Evolutionary conservation across 2,888 invertebrate genomes (phyloP).

Genomic region (Oligia latruncula): DNA sequence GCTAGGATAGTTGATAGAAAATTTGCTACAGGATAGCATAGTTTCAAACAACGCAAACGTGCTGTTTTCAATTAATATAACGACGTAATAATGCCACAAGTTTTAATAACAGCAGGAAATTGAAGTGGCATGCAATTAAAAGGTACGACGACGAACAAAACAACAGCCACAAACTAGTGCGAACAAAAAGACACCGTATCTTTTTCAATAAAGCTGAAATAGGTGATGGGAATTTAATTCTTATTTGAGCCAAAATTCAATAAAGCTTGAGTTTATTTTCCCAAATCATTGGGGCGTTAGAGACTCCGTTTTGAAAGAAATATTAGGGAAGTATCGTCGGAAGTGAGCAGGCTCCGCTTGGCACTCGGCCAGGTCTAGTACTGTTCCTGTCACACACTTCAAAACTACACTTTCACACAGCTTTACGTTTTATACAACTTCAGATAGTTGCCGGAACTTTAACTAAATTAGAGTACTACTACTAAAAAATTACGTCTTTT

Average conservation of each 20-base stretch:
- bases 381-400: conserved; percentile 66
- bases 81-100: conserved; percentile 28
- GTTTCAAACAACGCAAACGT: conserved; percentile 25
- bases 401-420: conserved; percentile 52
- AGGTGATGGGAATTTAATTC: conserved; percentile 8
- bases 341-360: conserved; percentile 68
- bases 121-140: conserved; percentile 48
- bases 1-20: not conserved
- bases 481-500: conserved; percentile 14
- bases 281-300: conserved; percentile 61
- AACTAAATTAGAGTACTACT: conserved; percentile 39
- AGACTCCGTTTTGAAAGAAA: conserved; percentile 70
- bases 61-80: conserved; percentile 39
- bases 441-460: conserved; percentile 34
- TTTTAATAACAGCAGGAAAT: conserved; percentile 47
- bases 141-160: conserved; percentile 28
- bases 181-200: conserved; percentile 7
- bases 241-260: conserved; percentile 57
- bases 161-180: conserved; percentile 6
- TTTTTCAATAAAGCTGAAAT: conserved; percentile 10
- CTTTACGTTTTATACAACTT: conserved; percentile 43
- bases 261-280: conserved; percentile 67
- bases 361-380: conserved; percentile 71
- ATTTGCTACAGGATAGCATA: conserved; percentile 12
- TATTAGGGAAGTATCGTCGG: conserved; percentile 72